Base-by-base conservation (phyloP, 2,888 invertebrate genomes). In the Aphodius sticticus region DNA sequence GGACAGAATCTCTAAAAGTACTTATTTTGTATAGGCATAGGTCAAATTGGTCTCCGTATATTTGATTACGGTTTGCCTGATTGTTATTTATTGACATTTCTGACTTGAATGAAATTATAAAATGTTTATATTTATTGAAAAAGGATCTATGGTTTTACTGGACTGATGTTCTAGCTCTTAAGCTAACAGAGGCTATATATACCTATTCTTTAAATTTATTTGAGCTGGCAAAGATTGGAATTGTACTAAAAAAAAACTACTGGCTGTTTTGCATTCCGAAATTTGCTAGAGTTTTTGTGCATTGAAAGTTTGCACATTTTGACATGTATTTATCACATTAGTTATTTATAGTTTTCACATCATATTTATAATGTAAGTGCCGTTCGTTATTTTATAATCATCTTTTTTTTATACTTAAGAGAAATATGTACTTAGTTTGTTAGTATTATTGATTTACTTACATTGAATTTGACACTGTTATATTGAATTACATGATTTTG, bases 11-110 rank as follows among this genome's bases (percentile, higher is more conserved):
- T 26, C 16, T 26, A 35, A 71, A 36, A 35, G 15, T 35, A 74
- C n/a, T 74, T 70, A 70, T 74, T 74, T 74, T 74, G 16, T 74
- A 35, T n/a, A 35, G 74, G 26, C 26, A 26, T 26, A 26, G 26
- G 26, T 26, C 26, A 26, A 26, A 26, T 26, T 26, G 26, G 26
- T 26, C 26, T 26, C 26, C 26, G 26, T 26, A 26, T 26, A 26
- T 26, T 26, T 26, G 3, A 26, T 26, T 26, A 26, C 26, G 26
- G 26, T 26, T 26, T 26, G 26, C 26, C 26, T 26, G 26, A 26
- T 26, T 26, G 26, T 26, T 26, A 26, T 26, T 26, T 26, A 26
- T 26, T 26, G 26, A 26, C 26, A 26, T 26, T 26, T 26, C 26
- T 26, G 3, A n/a, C n/a, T n/a, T n/a, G n/a, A n/a, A n/a, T n/a